Base-by-base conservation (phyloP, 2,113 vertebrate genomes). In the Spea bombifrons region DNA sequence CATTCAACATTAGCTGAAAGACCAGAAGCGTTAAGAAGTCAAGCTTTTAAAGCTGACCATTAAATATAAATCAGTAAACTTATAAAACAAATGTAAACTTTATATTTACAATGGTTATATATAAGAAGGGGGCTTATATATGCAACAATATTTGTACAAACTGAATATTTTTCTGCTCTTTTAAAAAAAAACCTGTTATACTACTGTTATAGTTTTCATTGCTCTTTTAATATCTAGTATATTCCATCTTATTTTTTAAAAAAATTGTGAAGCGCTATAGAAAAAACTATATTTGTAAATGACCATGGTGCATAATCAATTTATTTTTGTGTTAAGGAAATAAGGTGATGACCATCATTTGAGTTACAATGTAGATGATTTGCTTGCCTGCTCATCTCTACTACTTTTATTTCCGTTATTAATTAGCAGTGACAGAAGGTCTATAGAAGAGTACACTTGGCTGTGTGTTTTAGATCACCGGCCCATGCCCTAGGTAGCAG, bases 11-110 rank as follows among this genome's bases (percentile, higher is more conserved):
- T 80, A 80, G 64, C 68, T 67, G 78, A 74, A 80, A 80, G 78
- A 80, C 64, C 71, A 79, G 65, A 80, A 73, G 64, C 77, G 61
- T 79, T 80, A 80, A 73, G 71, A 80, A 80, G 71, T 73, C 71
- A 73, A 65, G 61, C 30, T 79, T 79, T 74, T 80, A 80, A 73
- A 73, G 78, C 78, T 74, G 78, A 80, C 78, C 78, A 80, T 80
- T 74, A 74, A 74, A 71, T 80, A 71, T 74, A 80, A 80, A 80
- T 80, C 78, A 80, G 71, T 73, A 55, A 72, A 68, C 64, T 16
- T 16, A 80, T 74, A 71, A 74, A 80, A 67, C 65, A 74, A 71
- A 80, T 68, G 55, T 48, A 30, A 30, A 30, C 30, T 57, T 73
- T 73, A 53, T 52, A 73, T 68, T 67, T 30, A 64, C 65, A 43